Evolutionary conservation across 2,113 vertebrate genomes (phyloP), one percentile per base, ranked within the genome.

Genomic region (Hymenochirus boettgeri): DNA sequence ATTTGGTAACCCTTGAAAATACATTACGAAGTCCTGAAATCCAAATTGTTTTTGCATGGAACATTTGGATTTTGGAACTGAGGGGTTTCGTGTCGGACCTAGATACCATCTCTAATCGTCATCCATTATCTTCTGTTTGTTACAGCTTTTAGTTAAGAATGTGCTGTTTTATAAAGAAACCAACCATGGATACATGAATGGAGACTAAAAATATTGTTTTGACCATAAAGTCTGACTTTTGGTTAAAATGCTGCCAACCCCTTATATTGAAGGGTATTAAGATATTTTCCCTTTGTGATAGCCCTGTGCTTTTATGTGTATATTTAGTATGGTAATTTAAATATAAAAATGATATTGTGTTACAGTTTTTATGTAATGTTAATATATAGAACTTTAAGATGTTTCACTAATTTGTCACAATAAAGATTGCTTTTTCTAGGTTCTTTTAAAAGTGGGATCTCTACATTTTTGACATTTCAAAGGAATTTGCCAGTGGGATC

Each of bases 321-420:
- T 69, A 69, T 60, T 60, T 52, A 60, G 65, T 18, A 45, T 45
- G 65, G 33, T 69, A 69, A 69, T 53, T 69, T 69, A 69, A 69
- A 33, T 35, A 18, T 59, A 60, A 59, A 53, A 51, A 60, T 53
- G 56, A 60, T 57, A 60, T 69, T 59, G 64, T 64, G 51, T 45
- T 53, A 52, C 47, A 35, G 26, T 52, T 62, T 67, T 69, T 69
- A 60, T 69, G 53, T 69, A 48, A 69, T 27, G 65, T 69, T 69
- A 69, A 69, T 69, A 69, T 69, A 69, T 69, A 60, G 45, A 66
- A 57, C 59, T 52, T 69, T 45, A 22, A 59, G 17, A 59, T 21
- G 39, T 62, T 52, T 60, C 48, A 69, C 65, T 69, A 60, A 69
- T 69, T 67, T 59, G 31, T 57, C 27, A 35, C 58, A 69, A 69